Percentiles rank a stretch among this genome's conserved stretches.
phyloP scores from a whole-genome alignment of 2,113 vertebrate species.

The Pelecanoides urinatrix region DNA sequence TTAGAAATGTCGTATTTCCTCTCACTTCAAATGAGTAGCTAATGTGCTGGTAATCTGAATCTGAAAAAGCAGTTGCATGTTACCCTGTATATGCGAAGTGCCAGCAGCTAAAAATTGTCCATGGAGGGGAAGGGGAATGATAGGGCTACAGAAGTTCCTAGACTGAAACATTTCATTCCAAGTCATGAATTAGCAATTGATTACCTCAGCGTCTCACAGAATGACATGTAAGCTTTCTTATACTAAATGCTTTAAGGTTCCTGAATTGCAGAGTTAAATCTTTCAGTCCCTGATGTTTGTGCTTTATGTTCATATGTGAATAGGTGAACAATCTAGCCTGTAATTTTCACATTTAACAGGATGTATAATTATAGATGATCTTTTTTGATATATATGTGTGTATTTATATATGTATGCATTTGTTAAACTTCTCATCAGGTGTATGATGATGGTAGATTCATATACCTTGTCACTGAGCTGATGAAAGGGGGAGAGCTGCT shows the following conservation, averaged over 20 bases:
- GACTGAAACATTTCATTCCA: not conserved
- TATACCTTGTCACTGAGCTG: conserved; percentile 93
- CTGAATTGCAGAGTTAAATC: not conserved
- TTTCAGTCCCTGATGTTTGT: not conserved
- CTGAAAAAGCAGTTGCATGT: not conserved
- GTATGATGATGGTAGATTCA: conserved; percentile 91
- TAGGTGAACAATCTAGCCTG: not conserved
- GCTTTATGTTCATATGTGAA: not conserved
- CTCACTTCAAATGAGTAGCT: not conserved
- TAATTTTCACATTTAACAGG: not conserved
- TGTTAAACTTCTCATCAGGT: conserved; percentile 75
- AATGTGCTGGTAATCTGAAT: not conserved
- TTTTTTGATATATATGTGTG: not conserved
- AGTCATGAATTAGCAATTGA: not conserved
- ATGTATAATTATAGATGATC: not conserved
- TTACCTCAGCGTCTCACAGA: not conserved
- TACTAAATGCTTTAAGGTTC: not conserved
- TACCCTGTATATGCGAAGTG: not conserved
- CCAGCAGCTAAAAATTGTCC: not conserved
- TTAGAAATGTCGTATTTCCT: not conserved
- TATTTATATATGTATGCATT: not conserved
- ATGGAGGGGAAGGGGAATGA: not conserved
- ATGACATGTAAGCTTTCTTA: not conserved
- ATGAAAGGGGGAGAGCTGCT: conserved; percentile 97
- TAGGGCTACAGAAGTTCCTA: not conserved